phyloP scores from a whole-genome alignment of 2,888 invertebrate genomes.

The Willowsia nigromaculata region DNA sequence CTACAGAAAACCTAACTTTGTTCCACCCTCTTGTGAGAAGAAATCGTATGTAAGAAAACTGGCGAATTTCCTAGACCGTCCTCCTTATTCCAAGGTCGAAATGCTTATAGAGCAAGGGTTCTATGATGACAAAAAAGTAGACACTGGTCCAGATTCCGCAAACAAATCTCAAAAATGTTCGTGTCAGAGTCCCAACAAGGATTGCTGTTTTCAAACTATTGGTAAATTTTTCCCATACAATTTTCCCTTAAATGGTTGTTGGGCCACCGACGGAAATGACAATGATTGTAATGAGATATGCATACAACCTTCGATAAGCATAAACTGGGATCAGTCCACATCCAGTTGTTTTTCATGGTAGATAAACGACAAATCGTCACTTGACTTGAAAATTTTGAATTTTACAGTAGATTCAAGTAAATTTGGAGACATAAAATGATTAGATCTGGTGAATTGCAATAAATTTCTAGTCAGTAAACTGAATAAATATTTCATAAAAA shows the following conservation, averaged over 20 bases:
- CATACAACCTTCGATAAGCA: neutral
- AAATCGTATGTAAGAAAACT: neutral
- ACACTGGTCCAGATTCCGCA: neutral
- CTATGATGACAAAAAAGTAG: slow-evolving; percentile 49
- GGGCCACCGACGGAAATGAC: neutral
- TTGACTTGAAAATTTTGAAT: no score
- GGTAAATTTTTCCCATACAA: neutral
- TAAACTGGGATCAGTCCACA: neutral
- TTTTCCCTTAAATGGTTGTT: neutral
- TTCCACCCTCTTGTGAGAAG: neutral
- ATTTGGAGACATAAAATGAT: no score
- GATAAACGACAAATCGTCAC: neutral
- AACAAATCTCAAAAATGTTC: neutral
- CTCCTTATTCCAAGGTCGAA: slow-evolving; percentile 67
- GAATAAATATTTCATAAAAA: neutral
- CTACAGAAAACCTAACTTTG: slow-evolving; percentile 46
- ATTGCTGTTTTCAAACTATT: neutral
- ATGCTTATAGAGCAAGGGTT: slow-evolving; percentile 52
- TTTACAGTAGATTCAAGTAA: no score
- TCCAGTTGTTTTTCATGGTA: neutral
- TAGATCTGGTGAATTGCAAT: neutral
- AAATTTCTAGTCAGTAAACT: neutral
- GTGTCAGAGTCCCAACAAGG: neutral
- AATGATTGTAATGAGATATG: neutral
- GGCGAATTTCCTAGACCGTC: slow-evolving; percentile 6